These are phyloP conservation scores for Agelaius phoeniceus DNA, from an alignment of 2,113 vertebrate species.

Conservation along the genomic window DNA sequence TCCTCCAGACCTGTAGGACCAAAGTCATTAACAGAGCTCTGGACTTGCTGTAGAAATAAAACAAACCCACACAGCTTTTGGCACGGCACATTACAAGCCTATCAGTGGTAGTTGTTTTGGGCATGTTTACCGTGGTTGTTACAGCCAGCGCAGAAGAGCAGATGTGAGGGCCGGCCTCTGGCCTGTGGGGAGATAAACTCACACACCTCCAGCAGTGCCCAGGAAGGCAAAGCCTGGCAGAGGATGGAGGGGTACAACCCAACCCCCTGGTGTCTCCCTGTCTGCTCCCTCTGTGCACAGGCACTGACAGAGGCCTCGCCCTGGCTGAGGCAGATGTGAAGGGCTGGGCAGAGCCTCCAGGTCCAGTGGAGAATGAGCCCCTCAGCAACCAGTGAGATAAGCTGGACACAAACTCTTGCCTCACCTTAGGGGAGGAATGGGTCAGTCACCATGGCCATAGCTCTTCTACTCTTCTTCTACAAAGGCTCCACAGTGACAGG, in stretches of 20 bases:
- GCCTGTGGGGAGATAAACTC: background rate
- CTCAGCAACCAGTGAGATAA: background rate
- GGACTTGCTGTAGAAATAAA: background rate
- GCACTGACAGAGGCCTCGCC: fast-evolving
- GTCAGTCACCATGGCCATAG: background rate
- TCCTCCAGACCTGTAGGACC: conserved; percentile 21
- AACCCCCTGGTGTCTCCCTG: background rate
- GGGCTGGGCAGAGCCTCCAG: background rate
- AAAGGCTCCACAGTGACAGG: background rate
- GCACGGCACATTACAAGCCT: background rate
- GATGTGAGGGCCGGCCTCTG: background rate
- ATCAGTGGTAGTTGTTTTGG: background rate
- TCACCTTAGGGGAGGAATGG: background rate
- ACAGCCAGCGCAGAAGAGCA: background rate
- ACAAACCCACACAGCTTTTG: background rate
- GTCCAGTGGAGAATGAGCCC: fast-evolving
- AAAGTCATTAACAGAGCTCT: conserved; percentile 36
- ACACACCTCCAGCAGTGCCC: background rate
- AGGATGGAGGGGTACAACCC: background rate
- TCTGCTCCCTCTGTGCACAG: background rate
- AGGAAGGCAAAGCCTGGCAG: background rate
- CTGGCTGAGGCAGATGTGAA: background rate
- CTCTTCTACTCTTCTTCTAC: background rate
- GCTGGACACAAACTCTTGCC: background rate
- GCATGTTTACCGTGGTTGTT: background rate